Base-by-base conservation (phyloP, 2,113 vertebrate genomes). In the Alaudala cheleensis region DNA sequence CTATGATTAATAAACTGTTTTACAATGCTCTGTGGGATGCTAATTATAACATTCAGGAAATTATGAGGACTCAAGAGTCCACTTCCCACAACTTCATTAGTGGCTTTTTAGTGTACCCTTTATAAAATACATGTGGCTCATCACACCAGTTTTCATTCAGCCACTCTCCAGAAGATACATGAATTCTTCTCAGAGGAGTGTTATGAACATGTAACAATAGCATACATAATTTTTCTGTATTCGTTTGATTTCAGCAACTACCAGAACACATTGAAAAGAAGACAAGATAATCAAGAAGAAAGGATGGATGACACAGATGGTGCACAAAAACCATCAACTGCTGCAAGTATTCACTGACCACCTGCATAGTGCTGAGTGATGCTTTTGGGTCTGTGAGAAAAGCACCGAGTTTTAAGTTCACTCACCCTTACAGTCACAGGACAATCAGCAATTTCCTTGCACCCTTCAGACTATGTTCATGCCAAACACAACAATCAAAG, bases 231-330 rank as follows among this genome's bases (percentile, higher is more conserved):
- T 73, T 45, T 78, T 73, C 25, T 5, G 0, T 44, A 37, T 77
- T 83, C 88, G 12, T 57, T 77, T 53, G 25, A 81, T 31, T 93
- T 91, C 54, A 61, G 44, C 60, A 78, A 69, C 60, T 45, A 93
- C 22, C 42, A 73, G 84, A 91, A 37, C 42, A 70, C 3, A 16
- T 6, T 10, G 20, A 77, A 91, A 84, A 14, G 12, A 91, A 81
- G 73, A 87, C 10, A 18, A 87, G 54, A 80, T 24, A 81, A 94
- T 86, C 31, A 61, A 84, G 81, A 69, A 92, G 81, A 93, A 93
- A 65, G 45, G 69, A 89, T 61, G 73, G 51, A 53, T 10, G 33
- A 86, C 62, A 57, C 58, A 93, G 73, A 93, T 86, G 50, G 54
- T 34, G 37, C 60, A 78, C 45, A 70, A 89, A 92, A 78, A 12